Evolutionary conservation across 1,140 invertebrate species (phyloP), one percentile per base, ranked within the genome.

Genomic region (Leptinotarsa lineolata): DNA sequence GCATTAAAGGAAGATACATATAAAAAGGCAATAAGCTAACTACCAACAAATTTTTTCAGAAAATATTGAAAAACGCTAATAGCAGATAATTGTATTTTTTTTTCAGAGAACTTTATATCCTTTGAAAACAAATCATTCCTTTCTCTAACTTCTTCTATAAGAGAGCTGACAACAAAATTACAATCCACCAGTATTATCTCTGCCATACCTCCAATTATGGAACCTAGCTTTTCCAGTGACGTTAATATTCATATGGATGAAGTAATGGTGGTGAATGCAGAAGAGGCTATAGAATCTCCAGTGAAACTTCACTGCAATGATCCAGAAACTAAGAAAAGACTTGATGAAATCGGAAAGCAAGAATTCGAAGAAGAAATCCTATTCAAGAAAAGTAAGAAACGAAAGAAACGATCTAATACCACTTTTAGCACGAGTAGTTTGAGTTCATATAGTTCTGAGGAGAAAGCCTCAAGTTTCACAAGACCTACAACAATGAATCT

Each of bases 281-380:
- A 88, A 77, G 88, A 89, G 81, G 87, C 87, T n/a, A 75, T 84
- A 45, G 87, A 89, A 83, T 81, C 84, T 30, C 83, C 84, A 12
- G 79, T 83, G 21, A 76, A 84, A 66, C 80, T 83, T 12, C 70
- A 82, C 12, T 76, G 46, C 21, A 59, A 68, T 18, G 65, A 72
- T 48, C 54, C 64, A 3, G 64, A 75, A 44, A 72, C 64, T 39
- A 68, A 74, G 48, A 81, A 79, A 45, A 81, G 78, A 60, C 79
- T 82, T 6, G 81, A 86, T n/a, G 86, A 86, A 80, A 89, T 89
- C 70, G 82, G 85, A 13, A 85, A 88, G 72, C 85, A 88, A 75
- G 85, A 88, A 68, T 88, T 87, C 74, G 88, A 88, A 72, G 88
- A 90, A 71, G 86, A 89, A 46, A 87, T 91, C 21, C 87, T 88